These are phyloP conservation scores for Drosophila santomea DNA, from an alignment of 1,140 invertebrate genomes.

Conservation along the genomic window DNA sequence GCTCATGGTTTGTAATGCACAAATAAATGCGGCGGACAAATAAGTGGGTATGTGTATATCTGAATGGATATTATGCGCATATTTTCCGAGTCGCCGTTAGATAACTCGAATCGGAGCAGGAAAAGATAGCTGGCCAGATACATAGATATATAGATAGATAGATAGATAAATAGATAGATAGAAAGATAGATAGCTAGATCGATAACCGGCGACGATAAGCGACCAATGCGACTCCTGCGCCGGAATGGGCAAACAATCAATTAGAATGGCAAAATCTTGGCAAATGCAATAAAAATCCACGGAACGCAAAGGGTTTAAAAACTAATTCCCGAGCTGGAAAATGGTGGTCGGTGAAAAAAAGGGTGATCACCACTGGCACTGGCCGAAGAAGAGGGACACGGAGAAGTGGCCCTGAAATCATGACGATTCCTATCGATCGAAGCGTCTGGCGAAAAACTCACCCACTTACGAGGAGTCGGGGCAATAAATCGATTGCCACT, in stretches of 20 bases:
- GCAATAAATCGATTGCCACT: slow-evolving; percentile 75
- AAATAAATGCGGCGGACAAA: slow-evolving; percentile 69
- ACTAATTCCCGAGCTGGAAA: slow-evolving; percentile 67
- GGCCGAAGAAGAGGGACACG: slow-evolving; percentile 17
- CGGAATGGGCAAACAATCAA: slow-evolving; percentile 73
- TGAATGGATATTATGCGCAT: slow-evolving; percentile 78
- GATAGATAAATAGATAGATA: slow-evolving; percentile 45
- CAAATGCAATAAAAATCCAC: slow-evolving; percentile 76
- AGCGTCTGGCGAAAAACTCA: slow-evolving; percentile 27
- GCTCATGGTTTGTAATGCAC: slow-evolving; percentile 76
- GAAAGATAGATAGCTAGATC: slow-evolving; percentile 62
- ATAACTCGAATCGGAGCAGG: slow-evolving; percentile 64
- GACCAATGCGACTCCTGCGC: slow-evolving; percentile 31
- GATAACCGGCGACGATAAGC: slow-evolving; percentile 67
- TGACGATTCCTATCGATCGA: slow-evolving; percentile 36
- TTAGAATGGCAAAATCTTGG: slow-evolving; percentile 80
- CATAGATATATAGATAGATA: slow-evolving; percentile 39
- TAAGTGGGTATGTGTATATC: slow-evolving; percentile 61
- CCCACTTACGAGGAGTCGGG: slow-evolving; percentile 30
- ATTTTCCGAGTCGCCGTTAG: slow-evolving; percentile 42
- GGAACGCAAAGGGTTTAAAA: slow-evolving; percentile 77
- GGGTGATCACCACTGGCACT: slow-evolving; percentile 20
- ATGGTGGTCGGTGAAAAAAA: slow-evolving; percentile 19
- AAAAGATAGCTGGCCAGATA: slow-evolving; percentile 42
- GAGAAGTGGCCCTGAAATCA: slow-evolving; percentile 53